These are phyloP conservation scores for Girardia tigrina DNA, from an alignment of 2,888 invertebrate species.

Conservation along the genomic window DNA sequence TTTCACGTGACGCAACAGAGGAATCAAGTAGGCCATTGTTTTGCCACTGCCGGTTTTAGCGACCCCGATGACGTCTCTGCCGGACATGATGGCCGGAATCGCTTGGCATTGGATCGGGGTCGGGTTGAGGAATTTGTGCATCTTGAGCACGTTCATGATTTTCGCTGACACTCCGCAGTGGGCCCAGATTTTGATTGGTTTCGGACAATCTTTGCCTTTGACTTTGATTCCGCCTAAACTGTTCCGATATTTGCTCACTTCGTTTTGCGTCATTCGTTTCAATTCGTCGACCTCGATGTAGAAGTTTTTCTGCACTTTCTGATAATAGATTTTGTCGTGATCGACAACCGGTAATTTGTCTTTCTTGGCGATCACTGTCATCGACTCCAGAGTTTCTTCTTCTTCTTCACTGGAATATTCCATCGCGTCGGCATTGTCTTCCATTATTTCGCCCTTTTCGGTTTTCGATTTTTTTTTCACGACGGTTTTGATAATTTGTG, in stretches of 20 bases:
- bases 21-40: constrained; percentile 87
- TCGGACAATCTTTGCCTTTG: constrained; percentile 88
- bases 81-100: constrained; percentile 79
- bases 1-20: constrained; percentile 87
- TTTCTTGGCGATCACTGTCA: constrained; percentile 54
- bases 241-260: constrained; percentile 51
- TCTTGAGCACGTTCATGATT: constrained; percentile 66
- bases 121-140: constrained; percentile 71
- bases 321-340: constrained; percentile 62
- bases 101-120: constrained; percentile 97
- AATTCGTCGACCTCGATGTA: constrained; percentile 94
- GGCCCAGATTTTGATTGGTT: constrained; percentile 83
- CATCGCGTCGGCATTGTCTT: constrained; percentile 89
- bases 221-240: constrained; percentile 88
- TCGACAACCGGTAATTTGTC: constrained; percentile 59
- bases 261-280: constrained; percentile 69
- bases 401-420: constrained; percentile 90
- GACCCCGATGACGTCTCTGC: constrained; percentile 89
- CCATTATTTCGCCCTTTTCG: constrained; percentile 83
- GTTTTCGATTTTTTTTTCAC: constrained; percentile 39
- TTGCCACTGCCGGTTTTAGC: constrained; percentile 98
- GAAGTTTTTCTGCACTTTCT: constrained; percentile 78
- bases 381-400: constrained; percentile 72
- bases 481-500: constrained; percentile 30
- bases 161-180: constrained; percentile 93